These are phyloP conservation scores for Mus musculus DNA, from an alignment of 2,113 vertebrate genomes.

Conservation along the genomic window DNA sequence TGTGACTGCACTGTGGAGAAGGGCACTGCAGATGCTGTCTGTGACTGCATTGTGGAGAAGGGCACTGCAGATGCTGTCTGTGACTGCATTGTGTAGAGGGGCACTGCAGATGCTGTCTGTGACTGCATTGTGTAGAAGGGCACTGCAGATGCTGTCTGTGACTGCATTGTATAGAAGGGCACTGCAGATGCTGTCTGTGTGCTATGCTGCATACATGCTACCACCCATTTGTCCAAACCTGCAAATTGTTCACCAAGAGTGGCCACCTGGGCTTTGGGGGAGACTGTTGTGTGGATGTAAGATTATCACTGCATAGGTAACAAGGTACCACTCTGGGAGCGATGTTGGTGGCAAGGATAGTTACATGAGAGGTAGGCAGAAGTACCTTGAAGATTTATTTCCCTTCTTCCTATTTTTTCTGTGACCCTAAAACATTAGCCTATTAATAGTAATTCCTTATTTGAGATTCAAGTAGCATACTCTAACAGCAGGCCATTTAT, in stretches of 20 bases:
- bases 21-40: no score
- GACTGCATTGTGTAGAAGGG: no score
- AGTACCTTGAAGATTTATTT: not conserved
- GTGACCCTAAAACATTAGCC: conserved; percentile 72
- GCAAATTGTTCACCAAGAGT: not conserved
- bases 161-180: not conserved
- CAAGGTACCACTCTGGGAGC: not conserved
- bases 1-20: no score
- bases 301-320: not conserved
- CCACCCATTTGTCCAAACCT: not conserved
- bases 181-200: not conserved
- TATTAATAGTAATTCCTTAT: conserved; percentile 86
- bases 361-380: not conserved
- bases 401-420: not conserved
- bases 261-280: not conserved
- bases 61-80: no score
- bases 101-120: no score
- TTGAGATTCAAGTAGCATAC: conserved; percentile 87
- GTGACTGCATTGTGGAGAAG: no score
- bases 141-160: no score
- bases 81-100: no score
- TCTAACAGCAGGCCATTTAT: conserved; percentile 92
- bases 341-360: not conserved
- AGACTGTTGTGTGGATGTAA: not conserved
- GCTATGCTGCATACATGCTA: not conserved